These are phyloP conservation scores for Dendronephthya gigantea DNA, from an alignment of 64 coral and sea anemone species.

Conservation along the genomic window DNA sequence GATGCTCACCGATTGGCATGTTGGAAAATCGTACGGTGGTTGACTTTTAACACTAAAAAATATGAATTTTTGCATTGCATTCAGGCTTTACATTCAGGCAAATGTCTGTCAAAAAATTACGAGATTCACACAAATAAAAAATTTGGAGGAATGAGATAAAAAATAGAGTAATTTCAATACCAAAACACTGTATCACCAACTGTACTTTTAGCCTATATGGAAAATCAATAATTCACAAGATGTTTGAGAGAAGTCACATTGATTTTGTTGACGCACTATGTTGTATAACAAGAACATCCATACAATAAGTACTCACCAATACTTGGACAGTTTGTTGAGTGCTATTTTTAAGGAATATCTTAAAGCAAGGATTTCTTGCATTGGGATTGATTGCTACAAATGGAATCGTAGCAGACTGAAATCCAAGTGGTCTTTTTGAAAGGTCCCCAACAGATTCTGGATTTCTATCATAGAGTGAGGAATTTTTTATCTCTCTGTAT, in stretches of 20 bases:
- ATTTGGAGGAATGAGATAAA: no score
- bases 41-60: background rate
- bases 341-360: background rate
- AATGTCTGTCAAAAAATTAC: no score
- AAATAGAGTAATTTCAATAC: background rate
- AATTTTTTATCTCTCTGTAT: conserved; percentile 35
- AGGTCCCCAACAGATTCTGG: conserved; percentile 17
- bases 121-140: background rate
- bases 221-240: no score
- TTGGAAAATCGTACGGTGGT: background rate
- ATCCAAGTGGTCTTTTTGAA: conserved; percentile 61
- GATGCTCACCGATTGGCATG: background rate
- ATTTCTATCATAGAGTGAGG: conserved; percentile 54
- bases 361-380: background rate
- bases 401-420: conserved; percentile 5
- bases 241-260: no score
- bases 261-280: no score
- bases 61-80: background rate
- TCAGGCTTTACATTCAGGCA: background rate
- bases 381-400: background rate
- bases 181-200: background rate
- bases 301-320: no score
- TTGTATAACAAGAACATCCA: no score
- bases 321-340: background rate
- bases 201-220: background rate